A percentile compares a stretch with the other conserved stretches of the same genome.
Conservation (phyloP, 1,140 invertebrate genomes). For the Araneus ventricosus region DNA sequence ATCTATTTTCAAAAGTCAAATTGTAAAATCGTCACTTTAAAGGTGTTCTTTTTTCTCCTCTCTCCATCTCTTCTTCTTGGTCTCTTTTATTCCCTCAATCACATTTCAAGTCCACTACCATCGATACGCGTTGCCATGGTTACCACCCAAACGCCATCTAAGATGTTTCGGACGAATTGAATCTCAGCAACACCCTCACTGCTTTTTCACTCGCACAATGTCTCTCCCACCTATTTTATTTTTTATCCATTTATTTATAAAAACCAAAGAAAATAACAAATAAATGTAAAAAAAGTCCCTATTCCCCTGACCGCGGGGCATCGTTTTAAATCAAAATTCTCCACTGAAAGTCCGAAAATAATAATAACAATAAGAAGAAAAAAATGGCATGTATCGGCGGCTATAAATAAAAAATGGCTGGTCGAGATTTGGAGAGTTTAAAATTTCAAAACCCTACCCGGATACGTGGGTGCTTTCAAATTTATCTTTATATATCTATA, state of each 20-base stretch:
- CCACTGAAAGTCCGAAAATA: constrained; percentile 33
- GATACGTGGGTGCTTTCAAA: constrained; percentile 49
- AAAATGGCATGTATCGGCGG: constrained; percentile 15
- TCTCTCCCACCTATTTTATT: background rate
- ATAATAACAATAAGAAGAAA: constrained; percentile 35
- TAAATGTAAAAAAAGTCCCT: constrained; percentile 4
- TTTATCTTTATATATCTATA: constrained; percentile 65
- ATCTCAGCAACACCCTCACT: background rate
- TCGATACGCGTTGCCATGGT: constrained; percentile 46
- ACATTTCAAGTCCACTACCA: constrained; percentile 71
- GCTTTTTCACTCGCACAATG: no score
- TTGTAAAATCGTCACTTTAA: constrained; percentile 75
- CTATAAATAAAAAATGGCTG: constrained; percentile 75
- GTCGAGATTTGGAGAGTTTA: constrained; percentile 74
- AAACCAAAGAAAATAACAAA: constrained; percentile 45
- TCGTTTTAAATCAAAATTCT: constrained; percentile 74
- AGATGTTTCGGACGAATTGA: constrained; percentile 69
- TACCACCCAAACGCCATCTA: constrained; percentile 38
- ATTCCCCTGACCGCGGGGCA: constrained; percentile 1
- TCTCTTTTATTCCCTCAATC: constrained; percentile 61
- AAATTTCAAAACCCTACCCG: constrained; percentile 71
- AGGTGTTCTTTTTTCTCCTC: constrained; percentile 33
- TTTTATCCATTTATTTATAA: constrained; percentile 59
- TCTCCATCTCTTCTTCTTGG: background rate
- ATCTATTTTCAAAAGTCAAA: constrained; percentile 69